phyloP scores from a whole-genome alignment of 2,888 invertebrate genomes.

The Acholoe squamosa region DNA sequence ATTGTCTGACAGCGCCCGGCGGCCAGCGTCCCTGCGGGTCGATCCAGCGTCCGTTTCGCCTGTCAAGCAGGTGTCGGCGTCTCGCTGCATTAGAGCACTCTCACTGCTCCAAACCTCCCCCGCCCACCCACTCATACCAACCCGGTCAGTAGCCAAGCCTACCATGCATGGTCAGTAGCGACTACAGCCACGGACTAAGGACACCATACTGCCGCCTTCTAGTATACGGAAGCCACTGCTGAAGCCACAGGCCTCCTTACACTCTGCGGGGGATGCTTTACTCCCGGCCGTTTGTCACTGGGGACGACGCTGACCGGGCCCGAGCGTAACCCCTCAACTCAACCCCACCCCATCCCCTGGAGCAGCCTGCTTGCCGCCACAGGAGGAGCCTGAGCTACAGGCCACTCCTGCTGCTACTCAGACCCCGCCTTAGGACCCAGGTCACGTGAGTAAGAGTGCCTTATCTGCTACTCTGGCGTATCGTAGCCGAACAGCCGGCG shows the following conservation, averaged over 20 bases:
- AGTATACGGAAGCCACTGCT: not conserved
- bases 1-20: conserved; percentile 41
- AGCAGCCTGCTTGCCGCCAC: not conserved
- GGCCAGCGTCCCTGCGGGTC: not conserved
- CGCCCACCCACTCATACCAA: not conserved
- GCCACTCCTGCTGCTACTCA: conserved; percentile 1
- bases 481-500: conserved; percentile 20
- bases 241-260: not conserved
- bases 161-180: not conserved
- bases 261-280: not conserved
- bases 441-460: conserved; percentile 12
- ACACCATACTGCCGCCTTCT: not conserved
- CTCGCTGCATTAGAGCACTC: not conserved
- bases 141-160: not conserved
- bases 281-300: not conserved
- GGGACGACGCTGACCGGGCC: conserved; percentile 3
- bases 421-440: not conserved
- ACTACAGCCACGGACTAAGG: not conserved
- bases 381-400: not conserved
- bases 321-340: too few species aligned
- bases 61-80: not conserved
- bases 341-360: not conserved
- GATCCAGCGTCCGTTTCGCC: not conserved
- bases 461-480: conserved; percentile 8
- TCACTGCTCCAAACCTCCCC: not conserved